Base-by-base conservation (phyloP, 2,888 invertebrate genomes). In the Chymomyza procnemis region DNA sequence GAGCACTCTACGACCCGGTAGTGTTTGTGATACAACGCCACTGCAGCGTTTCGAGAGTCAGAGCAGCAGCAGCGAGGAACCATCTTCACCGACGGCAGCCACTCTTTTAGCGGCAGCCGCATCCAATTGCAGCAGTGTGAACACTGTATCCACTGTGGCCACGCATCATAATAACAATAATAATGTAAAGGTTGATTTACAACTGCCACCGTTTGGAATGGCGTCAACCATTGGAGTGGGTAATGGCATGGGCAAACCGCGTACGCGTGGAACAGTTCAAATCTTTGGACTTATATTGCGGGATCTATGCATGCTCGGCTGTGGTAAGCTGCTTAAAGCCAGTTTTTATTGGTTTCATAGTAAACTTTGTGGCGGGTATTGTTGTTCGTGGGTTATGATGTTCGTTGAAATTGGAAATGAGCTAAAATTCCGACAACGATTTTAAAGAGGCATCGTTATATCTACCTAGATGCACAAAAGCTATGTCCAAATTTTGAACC, bases 21-120 rank as follows among this genome's bases (percentile, higher is more conserved):
- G 85, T 66, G 81, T 88, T n/a, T 79, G 86, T 66, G 89, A 89
- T 30, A 89, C 89, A 26, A 88, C 90, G 47, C 90, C 88, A 21
- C 78, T 89, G 47, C 85, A 88, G 63, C 76, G 88, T 19, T 80
- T 89, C 52, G 89, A 89, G 58, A 88, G 85, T 47, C 88, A 85
- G 21, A 89, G 89, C 72, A 89, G 89, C 76, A 82, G 80, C 66
- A 75, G 89, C 68, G 88, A 88, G 72, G 89, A 89, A 67, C 89
- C 89, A 16, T 88, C 89, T 8, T 88, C 88, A 6, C 89, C 89
- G n/a, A 85, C 76, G 48, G 75, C 75, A 41, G 73, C 78, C 14
- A 78, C 76, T 52, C 64, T 74, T 22, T 62, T 83, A 58, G 78
- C 76, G 8, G 69, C 69, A 41, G 72, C 70, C 14, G 70, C 67